These are phyloP conservation scores for Leptinotarsa peninsularis DNA, from an alignment of 2,888 invertebrate genomes.

Conservation along the genomic window DNA sequence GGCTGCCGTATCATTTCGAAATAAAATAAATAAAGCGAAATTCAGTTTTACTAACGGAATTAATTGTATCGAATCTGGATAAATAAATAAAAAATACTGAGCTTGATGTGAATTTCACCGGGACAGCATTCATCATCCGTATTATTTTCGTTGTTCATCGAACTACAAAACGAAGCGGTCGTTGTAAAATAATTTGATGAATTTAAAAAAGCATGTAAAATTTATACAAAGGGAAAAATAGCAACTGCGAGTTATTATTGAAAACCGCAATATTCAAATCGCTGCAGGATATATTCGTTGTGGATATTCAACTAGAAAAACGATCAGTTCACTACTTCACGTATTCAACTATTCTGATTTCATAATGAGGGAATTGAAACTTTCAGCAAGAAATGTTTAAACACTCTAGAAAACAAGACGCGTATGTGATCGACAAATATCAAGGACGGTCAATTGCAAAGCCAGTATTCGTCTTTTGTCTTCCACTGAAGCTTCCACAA, in stretches of 20 bases:
- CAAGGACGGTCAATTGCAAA: no score
- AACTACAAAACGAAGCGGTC: slow-evolving; percentile 39
- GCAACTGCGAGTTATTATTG: background rate
- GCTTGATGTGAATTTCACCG: slow-evolving; percentile 7
- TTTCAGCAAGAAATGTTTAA: no score
- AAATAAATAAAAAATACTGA: slow-evolving; percentile 15
- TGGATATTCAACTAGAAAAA: background rate
- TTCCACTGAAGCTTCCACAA: no score
- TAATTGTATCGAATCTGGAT: slow-evolving; percentile 9
- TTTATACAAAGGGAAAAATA: slow-evolving; percentile 35
- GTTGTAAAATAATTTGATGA: slow-evolving; percentile 47
- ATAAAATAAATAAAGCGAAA: slow-evolving; percentile 14
- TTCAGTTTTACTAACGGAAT: slow-evolving; percentile 8
- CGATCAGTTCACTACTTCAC: background rate
- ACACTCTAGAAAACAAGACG: no score
- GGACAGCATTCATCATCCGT: background rate
- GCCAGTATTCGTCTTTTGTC: no score
- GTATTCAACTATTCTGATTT: background rate
- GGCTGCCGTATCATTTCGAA: slow-evolving; percentile 7
- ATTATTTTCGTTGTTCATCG: background rate
- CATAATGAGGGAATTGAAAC: no score
- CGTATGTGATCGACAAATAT: no score
- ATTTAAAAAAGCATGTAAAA: slow-evolving; percentile 40
- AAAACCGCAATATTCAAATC: slow-evolving; percentile 6
- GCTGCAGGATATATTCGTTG: background rate